Conservation (phyloP, 1,140 invertebrate genomes). For the Drosophila santomea region DNA sequence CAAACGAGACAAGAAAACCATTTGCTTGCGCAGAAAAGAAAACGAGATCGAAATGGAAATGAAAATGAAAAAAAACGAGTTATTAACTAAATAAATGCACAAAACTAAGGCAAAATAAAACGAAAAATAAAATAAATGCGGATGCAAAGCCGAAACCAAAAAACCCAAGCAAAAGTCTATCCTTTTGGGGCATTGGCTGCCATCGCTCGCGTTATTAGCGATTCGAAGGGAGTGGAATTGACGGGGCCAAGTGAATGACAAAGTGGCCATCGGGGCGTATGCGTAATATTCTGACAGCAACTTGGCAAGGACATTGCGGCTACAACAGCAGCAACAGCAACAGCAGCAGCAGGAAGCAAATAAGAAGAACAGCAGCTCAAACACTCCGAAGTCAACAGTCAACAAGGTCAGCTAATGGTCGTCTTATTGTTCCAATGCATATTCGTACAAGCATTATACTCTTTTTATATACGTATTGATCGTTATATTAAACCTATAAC, state of each 20-base stretch:
- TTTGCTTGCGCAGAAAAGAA: conserved; percentile 59
- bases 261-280: conserved; percentile 68
- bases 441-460: conserved; percentile 62
- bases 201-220: conserved; percentile 39
- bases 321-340: not conserved
- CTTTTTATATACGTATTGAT: conserved; percentile 45
- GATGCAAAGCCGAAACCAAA: conserved; percentile 68
- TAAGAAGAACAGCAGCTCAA: conserved; percentile 15
- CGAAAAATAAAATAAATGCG: conserved; percentile 52
- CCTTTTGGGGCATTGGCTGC: conserved; percentile 50
- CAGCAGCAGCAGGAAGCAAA: conserved; percentile 3
- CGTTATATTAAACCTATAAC: conserved; percentile 52
- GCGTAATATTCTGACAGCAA: conserved; percentile 61
- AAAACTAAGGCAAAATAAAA: conserved; percentile 52
- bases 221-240: conserved; percentile 43
- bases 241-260: conserved; percentile 45
- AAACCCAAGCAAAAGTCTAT: conserved; percentile 60
- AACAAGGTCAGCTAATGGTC: conserved; percentile 81
- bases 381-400: conserved; percentile 45
- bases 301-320: conserved; percentile 46
- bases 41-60: conserved; percentile 20
- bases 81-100: conserved; percentile 81
- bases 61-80: conserved; percentile 40
- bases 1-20: conserved; percentile 59
- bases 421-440: conserved; percentile 70